A percentile compares a stretch with the other conserved stretches of the same genome.
Conservation (phyloP, 2,888 invertebrate genomes). For the Dioctria linearis region DNA sequence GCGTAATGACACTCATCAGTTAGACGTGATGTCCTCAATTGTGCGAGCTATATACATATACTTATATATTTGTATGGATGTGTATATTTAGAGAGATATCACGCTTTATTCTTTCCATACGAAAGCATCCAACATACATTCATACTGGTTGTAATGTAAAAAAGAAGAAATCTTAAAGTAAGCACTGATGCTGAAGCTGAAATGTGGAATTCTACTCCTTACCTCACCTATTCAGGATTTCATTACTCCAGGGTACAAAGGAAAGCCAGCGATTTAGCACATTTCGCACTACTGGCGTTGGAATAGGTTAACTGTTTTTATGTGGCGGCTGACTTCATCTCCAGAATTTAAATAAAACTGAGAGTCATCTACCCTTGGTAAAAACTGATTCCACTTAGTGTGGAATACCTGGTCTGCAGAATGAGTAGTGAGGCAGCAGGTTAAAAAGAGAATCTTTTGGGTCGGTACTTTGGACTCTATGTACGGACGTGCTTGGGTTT, state of each 20-base stretch:
- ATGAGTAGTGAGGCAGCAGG: background rate
- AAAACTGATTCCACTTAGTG: slow-evolving; percentile 10
- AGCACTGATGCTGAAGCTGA: background rate
- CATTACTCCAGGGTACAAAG: slow-evolving; percentile 42
- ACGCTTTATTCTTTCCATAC: slow-evolving; percentile 3
- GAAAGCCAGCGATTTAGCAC: slow-evolving; percentile 24
- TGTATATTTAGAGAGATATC: background rate
- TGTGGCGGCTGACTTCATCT: slow-evolving; percentile 32
- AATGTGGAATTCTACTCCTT: background rate
- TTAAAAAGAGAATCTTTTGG: background rate
- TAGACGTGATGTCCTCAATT: background rate
- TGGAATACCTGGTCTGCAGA: background rate
- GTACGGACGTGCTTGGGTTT: slow-evolving; percentile 54
- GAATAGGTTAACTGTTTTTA: slow-evolving; percentile 42
- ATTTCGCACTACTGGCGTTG: slow-evolving; percentile 2
- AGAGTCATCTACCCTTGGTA: slow-evolving; percentile 28
- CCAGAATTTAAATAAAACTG: slow-evolving; percentile 43
- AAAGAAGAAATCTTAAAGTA: slow-evolving; percentile 6
- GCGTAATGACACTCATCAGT: slow-evolving; percentile 24
- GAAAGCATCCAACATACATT: background rate
- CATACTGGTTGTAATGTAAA: background rate
- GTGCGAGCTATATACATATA: too few relatives aligned
- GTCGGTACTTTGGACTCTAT: slow-evolving; percentile 16
- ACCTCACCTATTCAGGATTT: slow-evolving; percentile 32
- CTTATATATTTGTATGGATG: too few relatives aligned